These are phyloP conservation scores for Hemichromis elongatus DNA, from an alignment of 2,113 vertebrate genomes.

Conservation along the genomic window DNA sequence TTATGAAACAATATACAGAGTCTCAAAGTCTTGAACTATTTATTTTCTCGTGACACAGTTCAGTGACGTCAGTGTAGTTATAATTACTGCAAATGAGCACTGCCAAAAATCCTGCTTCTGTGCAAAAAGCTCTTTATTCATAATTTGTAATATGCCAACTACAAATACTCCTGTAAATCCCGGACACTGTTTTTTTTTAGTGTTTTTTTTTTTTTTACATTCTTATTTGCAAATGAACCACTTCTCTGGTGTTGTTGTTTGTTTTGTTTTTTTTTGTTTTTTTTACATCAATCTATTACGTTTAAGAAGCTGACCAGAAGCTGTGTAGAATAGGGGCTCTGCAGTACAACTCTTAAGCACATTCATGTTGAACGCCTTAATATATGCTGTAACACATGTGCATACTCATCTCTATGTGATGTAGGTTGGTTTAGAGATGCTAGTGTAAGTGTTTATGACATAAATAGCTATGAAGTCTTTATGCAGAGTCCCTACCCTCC, in stretches of 20 bases:
- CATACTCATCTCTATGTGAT: background rate
- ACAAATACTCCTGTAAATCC: background rate
- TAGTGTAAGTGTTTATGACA: conserved; percentile 32
- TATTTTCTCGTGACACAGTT: conserved; percentile 29
- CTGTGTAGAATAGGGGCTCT: conserved; percentile 34
- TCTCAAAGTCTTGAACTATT: conserved; percentile 31
- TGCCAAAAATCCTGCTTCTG: conserved; percentile 43
- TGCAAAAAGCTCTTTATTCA: conserved; percentile 27
- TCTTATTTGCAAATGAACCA: background rate
- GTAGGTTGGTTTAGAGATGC: conserved; percentile 3
- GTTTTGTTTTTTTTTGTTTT: no score
- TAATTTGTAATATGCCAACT: background rate
- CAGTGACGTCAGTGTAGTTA: conserved; percentile 1
- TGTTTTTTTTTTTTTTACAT: background rate
- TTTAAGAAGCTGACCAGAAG: background rate
- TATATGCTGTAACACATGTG: conserved; percentile 16
- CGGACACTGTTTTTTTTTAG: background rate
- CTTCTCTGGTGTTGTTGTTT: conserved; percentile 18
- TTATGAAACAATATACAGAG: conserved; percentile 57
- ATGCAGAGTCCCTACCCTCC: conserved; percentile 45
- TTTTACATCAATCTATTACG: background rate
- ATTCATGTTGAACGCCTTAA: conserved; percentile 53
- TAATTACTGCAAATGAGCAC: conserved; percentile 33
- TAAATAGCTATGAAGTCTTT: conserved; percentile 6
- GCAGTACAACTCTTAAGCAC: conserved; percentile 12